Conservation (phyloP, 2,888 invertebrate species). For the Ornithoptera priamus region DNA sequence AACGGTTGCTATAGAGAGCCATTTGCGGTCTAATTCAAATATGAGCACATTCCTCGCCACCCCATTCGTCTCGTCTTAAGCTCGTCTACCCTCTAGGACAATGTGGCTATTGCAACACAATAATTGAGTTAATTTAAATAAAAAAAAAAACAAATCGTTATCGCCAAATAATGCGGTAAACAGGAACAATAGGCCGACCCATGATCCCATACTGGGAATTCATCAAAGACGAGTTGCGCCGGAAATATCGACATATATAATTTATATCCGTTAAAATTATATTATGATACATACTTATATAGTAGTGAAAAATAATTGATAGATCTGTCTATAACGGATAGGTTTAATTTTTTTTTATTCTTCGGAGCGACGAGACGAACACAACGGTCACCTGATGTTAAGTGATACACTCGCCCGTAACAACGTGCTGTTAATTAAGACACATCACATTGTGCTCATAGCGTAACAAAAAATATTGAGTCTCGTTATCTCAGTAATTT, state of each 20-base stretch:
- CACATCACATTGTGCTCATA: no score
- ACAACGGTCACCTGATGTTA: no score
- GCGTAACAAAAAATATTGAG: no score
- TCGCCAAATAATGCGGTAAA: conserved; percentile 15
- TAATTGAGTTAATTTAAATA: neutral
- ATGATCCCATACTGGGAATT: conserved; percentile 7
- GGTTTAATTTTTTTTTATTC: neutral
- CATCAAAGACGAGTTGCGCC: conserved; percentile 3
- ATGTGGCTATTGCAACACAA: neutral
- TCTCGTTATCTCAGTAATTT: no score
- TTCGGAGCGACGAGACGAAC: no score
- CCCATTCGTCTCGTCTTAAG: neutral
- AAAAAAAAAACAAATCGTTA: conserved; percentile 9
- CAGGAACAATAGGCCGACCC: conserved; percentile 16
- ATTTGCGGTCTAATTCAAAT: no score
- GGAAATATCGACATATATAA: conserved; percentile 19
- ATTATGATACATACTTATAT: neutral
- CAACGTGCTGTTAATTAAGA: no score
- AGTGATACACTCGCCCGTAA: no score
- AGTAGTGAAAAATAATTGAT: no score
- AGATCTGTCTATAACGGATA: neutral
- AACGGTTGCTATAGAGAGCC: no score
- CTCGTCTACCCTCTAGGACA: neutral
- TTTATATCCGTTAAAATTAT: conserved; percentile 3
- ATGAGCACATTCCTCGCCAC: no score